phyloP scores from a whole-genome alignment of 2,888 invertebrate genomes.

The Drosophila glabriapex region DNA sequence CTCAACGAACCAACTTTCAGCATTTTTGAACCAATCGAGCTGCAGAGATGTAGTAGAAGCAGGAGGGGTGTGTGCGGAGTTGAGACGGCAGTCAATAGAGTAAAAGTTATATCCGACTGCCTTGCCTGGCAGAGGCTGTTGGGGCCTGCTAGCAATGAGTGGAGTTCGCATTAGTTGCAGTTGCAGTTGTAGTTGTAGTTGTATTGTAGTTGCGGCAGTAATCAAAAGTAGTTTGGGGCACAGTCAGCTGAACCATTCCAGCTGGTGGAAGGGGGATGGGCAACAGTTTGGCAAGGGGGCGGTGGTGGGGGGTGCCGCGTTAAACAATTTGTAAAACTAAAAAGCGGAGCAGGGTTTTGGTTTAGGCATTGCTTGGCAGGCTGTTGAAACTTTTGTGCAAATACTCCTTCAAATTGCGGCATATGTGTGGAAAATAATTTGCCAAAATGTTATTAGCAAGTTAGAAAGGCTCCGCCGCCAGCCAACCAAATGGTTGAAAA shows the following conservation, averaged over 20 bases:
- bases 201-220: slow-evolving; percentile 66
- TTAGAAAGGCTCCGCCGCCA: not conserved
- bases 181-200: slow-evolving; percentile 27
- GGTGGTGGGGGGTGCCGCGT: not conserved
- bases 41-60: slow-evolving; percentile 34
- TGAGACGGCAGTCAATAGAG: slow-evolving; percentile 68
- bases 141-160: slow-evolving; percentile 51
- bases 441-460: slow-evolving; percentile 30
- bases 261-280: not conserved
- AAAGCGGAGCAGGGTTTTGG: slow-evolving; percentile 49
- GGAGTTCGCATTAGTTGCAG: slow-evolving; percentile 61
- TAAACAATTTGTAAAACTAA: slow-evolving; percentile 62
- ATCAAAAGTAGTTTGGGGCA: slow-evolving; percentile 73
- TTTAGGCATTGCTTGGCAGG: slow-evolving; percentile 50
- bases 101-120: slow-evolving; percentile 78
- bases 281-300: not conserved
- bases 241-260: slow-evolving; percentile 35
- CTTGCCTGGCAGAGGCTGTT: slow-evolving; percentile 30
- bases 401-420: slow-evolving; percentile 54
- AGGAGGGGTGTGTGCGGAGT: not conserved
- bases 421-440: slow-evolving; percentile 56
- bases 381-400: slow-evolving; percentile 68
- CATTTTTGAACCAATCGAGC: slow-evolving; percentile 66
- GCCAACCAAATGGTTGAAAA: not conserved
- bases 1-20: slow-evolving; percentile 58